Base-by-base conservation (phyloP, 2,113 vertebrate species). In the Proteles cristata region DNA sequence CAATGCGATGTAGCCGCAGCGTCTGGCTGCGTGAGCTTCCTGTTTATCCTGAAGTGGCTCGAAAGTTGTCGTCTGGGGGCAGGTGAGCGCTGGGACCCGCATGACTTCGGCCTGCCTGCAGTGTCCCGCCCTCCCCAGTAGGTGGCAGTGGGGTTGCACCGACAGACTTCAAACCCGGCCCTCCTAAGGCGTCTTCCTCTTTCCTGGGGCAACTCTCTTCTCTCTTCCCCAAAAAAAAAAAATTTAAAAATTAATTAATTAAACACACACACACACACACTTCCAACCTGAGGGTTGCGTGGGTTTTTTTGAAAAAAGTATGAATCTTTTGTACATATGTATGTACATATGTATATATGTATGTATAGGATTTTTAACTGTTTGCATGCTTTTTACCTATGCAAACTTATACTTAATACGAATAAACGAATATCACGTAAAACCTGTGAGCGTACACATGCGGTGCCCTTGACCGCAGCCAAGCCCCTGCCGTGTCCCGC, bases 61-160 rank as follows among this genome's bases (percentile, higher is more conserved):
- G 80, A 39, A 65, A 63, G 28, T 45, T n/a, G 21, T 21, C n/a
- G 74, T 58, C 55, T 50, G 35, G 7, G 39, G 39, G 39, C 3
- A 9, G 15, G 45, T n/a, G 23, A 61, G 31, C 16, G 1, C 5
- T 0, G 1, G 63, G 31, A 14, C 33, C 8, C 0, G 23, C 0
- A 1, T 39, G 10, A 0, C 31, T 48, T 48, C 39, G 10, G 39
- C 10, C 50, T 84, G 7, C 25, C 35, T 17, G 84, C 81, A 88
- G 63, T 65, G 21, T 58, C 74, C 31, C 31, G 43, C 77, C 2
- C 1, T 87, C 0, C 3, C 97, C 95, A 43, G 69, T 58, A 95
- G 97, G 77, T 90, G 97, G 98, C 0, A 55, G 11, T 28, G 21
- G 23, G 28, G 66, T 50, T 69, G n/a, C 53, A 4, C 31, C 53